Base-by-base conservation (phyloP, 2,888 invertebrate species). In the Anaspis maculata region DNA sequence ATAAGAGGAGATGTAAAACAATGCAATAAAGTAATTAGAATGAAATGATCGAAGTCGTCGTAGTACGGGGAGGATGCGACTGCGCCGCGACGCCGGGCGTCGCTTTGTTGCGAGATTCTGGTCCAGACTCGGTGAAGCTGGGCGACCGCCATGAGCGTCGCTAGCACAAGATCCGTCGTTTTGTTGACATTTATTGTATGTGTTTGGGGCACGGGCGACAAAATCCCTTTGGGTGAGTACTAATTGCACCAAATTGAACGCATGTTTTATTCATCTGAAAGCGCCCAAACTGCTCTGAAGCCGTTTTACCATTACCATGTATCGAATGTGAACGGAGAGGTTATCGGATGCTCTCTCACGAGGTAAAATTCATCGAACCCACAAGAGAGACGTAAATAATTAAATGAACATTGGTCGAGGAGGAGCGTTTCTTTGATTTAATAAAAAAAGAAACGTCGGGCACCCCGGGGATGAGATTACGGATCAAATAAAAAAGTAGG, bases 51-150 rank as follows among this genome's bases (percentile, higher is more conserved):
- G 50, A 50, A 44, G 32, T 21, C 13, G 27, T 12, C 30, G 32
- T 14, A 25, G 14, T 3, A 7, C 13, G 15, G 14, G 22, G 26
- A 42, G 41, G 39, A 28, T 38, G 54, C 56, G 58, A 39, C 52
- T 57, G 61, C 60, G 61, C 57, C 39, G 25, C 27, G 32, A 41
- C 37, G 45, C 46, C 55, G 55, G 57, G 58, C 60, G 56, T 58
- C 54, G 57, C 54, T 56, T 56, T 54, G 56, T 54, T 48, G 40
- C 44, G 47, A 47, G 52, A 34, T 51, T 48, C 49, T 56, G 61
- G 59, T 59, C 60, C 58, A 57, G 56, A 54, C 50, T 48, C 42
- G 48, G 57, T 53, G 62, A 63, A 48, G 63, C 63, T 63, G 63
- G 45, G 51, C 42, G 41, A 47, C 36, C 55, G 58, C 54, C 57